These are phyloP conservation scores for Theretra japonica DNA, from an alignment of 2,888 invertebrate species.

Conservation along the genomic window DNA sequence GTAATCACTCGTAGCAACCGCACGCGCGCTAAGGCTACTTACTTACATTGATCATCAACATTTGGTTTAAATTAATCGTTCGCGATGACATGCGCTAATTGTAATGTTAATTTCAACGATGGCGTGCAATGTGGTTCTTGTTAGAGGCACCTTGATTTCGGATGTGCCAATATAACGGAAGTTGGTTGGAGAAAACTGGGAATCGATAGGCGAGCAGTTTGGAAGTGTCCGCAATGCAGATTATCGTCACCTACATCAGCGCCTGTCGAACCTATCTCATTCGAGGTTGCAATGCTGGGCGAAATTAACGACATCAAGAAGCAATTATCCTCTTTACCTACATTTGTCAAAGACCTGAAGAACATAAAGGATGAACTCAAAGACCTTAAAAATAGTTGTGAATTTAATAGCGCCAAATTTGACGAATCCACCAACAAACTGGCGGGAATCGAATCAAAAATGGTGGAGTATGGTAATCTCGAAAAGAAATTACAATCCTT, in stretches of 20 bases:
- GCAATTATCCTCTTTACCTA: neutral
- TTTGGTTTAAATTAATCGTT: too few relatives aligned
- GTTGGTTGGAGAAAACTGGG: conserved; percentile 30
- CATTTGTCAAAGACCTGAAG: conserved; percentile 19
- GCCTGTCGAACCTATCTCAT: neutral
- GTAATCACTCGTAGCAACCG: neutral
- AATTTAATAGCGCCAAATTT: neutral
- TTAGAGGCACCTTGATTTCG: conserved; percentile 23
- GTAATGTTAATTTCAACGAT: neutral
- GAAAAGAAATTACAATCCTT: neutral
- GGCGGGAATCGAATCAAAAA: neutral
- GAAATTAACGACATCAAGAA: conserved; percentile 29
- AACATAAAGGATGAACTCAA: conserved; percentile 17
- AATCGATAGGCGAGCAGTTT: conserved; percentile 11
- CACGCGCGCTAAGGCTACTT: too few relatives aligned
- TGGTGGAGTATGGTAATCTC: neutral
- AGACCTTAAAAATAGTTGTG: conserved; percentile 1
- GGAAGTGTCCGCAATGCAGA: conserved; percentile 27
- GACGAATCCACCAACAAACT: conserved; percentile 3
- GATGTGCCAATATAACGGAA: conserved; percentile 23
- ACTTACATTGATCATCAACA: too few relatives aligned
- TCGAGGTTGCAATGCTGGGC: conserved; percentile 12
- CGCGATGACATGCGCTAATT: neutral
- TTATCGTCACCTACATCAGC: neutral
- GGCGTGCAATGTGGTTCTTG: conserved; percentile 24